Evolutionary conservation across 2,888 invertebrate species (phyloP).

Genomic region (Micoletzkya japonica): DNA sequence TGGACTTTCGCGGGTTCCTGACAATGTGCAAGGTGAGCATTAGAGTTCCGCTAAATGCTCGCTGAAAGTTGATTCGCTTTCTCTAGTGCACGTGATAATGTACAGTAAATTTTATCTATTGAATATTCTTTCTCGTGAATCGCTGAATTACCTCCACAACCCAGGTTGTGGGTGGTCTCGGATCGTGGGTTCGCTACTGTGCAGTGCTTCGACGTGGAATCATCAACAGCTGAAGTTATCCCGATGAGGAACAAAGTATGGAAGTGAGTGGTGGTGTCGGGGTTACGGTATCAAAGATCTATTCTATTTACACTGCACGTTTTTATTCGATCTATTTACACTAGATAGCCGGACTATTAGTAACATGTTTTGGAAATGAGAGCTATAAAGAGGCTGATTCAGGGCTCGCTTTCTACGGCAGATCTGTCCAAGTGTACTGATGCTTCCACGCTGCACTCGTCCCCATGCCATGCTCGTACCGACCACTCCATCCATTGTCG

Average conservation of each 20-base stretch:
- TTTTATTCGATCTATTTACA: too few relatives aligned
- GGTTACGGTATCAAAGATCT: too few relatives aligned
- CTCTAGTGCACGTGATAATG: too few relatives aligned
- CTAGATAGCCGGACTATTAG: too few relatives aligned
- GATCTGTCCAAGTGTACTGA: constrained; percentile 47
- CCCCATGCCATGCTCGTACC: constrained; percentile 70
- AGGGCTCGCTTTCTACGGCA: constrained; percentile 35
- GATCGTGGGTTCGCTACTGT: constrained; percentile 50
- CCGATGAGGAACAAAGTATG: constrained; percentile 46
- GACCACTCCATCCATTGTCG: constrained; percentile 38
- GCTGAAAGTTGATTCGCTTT: too few relatives aligned
- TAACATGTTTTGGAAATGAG: too few relatives aligned
- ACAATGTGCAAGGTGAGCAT: constrained; percentile 20
- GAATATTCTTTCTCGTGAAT: neutral
- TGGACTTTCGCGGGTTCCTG: constrained; percentile 48
- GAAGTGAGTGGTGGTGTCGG: too few relatives aligned
- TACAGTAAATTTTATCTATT: too few relatives aligned
- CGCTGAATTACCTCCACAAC: neutral
- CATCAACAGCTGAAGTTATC: constrained; percentile 49
- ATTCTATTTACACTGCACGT: too few relatives aligned
- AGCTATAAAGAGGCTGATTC: neutral
- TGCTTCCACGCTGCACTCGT: constrained; percentile 23
- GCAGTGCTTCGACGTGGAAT: constrained; percentile 46
- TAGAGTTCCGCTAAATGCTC: neutral
- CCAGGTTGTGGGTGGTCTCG: constrained; percentile 40